Evolutionary conservation across 2,888 invertebrate genomes (phyloP).

Genomic region (Alloscopus bannaensis): DNA sequence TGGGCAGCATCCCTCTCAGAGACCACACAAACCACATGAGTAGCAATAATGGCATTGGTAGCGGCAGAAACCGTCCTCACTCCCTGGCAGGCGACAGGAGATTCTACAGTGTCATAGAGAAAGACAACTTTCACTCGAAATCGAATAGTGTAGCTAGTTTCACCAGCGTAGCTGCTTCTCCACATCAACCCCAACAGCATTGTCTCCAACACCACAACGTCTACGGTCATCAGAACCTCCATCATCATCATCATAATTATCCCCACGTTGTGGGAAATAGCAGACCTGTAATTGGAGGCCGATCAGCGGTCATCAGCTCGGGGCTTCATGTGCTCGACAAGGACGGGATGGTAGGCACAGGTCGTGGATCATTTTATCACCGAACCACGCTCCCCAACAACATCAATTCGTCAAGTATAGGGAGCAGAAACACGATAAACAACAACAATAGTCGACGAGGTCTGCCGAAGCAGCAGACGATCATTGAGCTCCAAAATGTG

Average conservation of each 20-base stretch:
- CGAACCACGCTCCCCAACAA: slow-evolving; percentile 48
- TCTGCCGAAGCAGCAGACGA: not conserved
- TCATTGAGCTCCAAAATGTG: slow-evolving; percentile 8
- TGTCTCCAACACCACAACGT: slow-evolving; percentile 12
- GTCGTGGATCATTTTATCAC: not conserved
- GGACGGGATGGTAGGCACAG: slow-evolving; percentile 8
- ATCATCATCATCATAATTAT: slow-evolving; percentile 42
- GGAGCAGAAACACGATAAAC: slow-evolving; percentile 32
- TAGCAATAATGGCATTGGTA: slow-evolving; percentile 27
- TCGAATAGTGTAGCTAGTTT: slow-evolving; percentile 70
- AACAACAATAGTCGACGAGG: slow-evolving; percentile 31
- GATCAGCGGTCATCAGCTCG: slow-evolving; percentile 41
- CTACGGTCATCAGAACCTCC: slow-evolving; percentile 37
- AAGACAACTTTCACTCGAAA: slow-evolving; percentile 64
- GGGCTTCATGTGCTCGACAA: slow-evolving; percentile 41
- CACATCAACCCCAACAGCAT: not conserved
- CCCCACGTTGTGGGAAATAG: slow-evolving; percentile 59
- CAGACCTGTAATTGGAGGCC: slow-evolving; percentile 54
- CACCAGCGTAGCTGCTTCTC: slow-evolving; percentile 52
- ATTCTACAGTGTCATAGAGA: slow-evolving; percentile 61
- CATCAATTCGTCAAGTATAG: slow-evolving; percentile 35
- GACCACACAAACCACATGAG: slow-evolving; percentile 32
- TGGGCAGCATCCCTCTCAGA: not conserved
- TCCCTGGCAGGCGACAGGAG: slow-evolving; percentile 62
- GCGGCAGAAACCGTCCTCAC: slow-evolving; percentile 57